Percentiles rank a stretch among this genome's conserved stretches.
phyloP scores from a whole-genome alignment of 2,113 vertebrate genomes.

The Lucifuga dentata region DNA sequence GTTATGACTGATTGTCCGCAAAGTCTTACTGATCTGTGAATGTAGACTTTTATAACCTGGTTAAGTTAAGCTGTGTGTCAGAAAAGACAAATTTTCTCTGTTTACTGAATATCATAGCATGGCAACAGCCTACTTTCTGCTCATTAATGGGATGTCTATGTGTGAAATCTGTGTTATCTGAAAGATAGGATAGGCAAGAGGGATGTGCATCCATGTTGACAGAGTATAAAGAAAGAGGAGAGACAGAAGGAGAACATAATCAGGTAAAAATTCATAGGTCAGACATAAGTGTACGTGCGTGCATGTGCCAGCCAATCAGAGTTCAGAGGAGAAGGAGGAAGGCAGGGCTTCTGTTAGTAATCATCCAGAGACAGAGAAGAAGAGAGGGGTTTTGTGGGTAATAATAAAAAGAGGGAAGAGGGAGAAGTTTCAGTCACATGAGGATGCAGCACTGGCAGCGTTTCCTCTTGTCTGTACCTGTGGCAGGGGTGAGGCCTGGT shows the following conservation, averaged over 20 bases:
- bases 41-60: slow-evolving; percentile 28
- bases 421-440: slow-evolving; percentile 91
- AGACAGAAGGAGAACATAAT: slow-evolving; percentile 35
- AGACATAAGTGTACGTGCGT: slow-evolving; percentile 42
- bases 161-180: neutral
- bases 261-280: slow-evolving; percentile 60
- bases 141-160: slow-evolving; percentile 5
- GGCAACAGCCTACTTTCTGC: slow-evolving; percentile 30
- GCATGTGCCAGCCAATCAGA: slow-evolving; percentile 52
- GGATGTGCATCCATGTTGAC: slow-evolving; percentile 29
- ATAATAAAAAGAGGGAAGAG: slow-evolving; percentile 71
- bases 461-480: slow-evolving; percentile 99
- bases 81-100: slow-evolving; percentile 15
- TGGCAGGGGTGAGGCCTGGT: slow-evolving; percentile 85
- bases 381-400: slow-evolving; percentile 74
- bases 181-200: slow-evolving; percentile 11
- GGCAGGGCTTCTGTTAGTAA: slow-evolving; percentile 91
- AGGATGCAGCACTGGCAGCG: slow-evolving; percentile 98
- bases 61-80: slow-evolving; percentile 34
- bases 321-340: slow-evolving; percentile 76
- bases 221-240: slow-evolving; percentile 36
- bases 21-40: slow-evolving; percentile 36
- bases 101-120: slow-evolving; percentile 24
- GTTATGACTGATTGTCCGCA: slow-evolving; percentile 53
- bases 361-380: slow-evolving; percentile 83